phyloP scores from a whole-genome alignment of 2,888 invertebrate species.

The Dione juno region DNA sequence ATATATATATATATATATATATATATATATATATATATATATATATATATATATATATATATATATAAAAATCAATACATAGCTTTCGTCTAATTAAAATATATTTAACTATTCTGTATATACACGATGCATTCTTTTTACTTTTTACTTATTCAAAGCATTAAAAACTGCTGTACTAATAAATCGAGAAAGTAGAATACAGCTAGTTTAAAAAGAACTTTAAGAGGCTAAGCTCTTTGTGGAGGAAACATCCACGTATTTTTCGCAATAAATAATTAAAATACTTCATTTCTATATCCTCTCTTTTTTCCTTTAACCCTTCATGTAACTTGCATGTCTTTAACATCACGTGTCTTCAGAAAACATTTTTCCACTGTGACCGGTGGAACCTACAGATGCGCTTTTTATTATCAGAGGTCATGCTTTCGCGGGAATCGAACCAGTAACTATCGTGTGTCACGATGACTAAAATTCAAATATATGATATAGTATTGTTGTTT shows the following conservation, averaged over 20 bases:
- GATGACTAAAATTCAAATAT: too few species aligned
- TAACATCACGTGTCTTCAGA: too few species aligned
- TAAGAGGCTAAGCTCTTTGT: conserved; percentile 43
- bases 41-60: too few species aligned
- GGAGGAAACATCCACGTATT: conserved; percentile 35
- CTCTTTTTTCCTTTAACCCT: not conserved
- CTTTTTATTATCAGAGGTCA: too few species aligned
- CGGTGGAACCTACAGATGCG: too few species aligned
- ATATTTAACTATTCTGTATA: conserved; percentile 14
- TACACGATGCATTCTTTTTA: conserved; percentile 14
- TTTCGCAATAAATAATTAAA: conserved; percentile 42
- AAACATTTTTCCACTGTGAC: too few species aligned
- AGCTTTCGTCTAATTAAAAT: conserved; percentile 25
- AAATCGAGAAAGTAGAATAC: conserved; percentile 24
- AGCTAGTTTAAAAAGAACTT: conserved; percentile 44
- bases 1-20: too few species aligned
- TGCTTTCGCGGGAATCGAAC: too few species aligned
- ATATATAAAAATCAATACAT: too few species aligned
- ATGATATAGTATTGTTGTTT: not conserved
- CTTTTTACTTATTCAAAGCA: conserved; percentile 28
- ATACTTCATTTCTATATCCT: conserved; percentile 10
- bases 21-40: too few species aligned
- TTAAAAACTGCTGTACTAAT: conserved; percentile 30
- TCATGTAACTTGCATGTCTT: not conserved
- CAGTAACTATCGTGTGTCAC: too few species aligned